phyloP scores from a whole-genome alignment of 2,888 invertebrate species.

The Rotaria socialis region DNA sequence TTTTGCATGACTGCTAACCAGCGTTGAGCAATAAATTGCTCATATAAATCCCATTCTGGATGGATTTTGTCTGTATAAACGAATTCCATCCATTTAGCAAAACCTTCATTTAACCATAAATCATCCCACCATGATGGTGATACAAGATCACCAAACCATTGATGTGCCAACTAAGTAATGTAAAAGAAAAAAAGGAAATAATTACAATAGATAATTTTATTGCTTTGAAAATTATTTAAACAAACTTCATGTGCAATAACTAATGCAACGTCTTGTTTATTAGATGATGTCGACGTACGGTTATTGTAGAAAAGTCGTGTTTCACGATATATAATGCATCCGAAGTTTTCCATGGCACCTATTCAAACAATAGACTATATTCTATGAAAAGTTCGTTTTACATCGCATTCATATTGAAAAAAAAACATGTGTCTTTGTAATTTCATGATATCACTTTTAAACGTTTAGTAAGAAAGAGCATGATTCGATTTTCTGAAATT shows the following conservation, averaged over 20 bases:
- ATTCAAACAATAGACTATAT: constrained; percentile 21
- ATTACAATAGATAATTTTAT: neutral
- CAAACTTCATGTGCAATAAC: constrained; percentile 72
- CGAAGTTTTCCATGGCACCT: constrained; percentile 98
- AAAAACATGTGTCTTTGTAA: too few species aligned
- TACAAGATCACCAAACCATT: constrained; percentile 96
- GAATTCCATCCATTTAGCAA: constrained; percentile 90
- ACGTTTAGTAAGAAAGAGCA: too few species aligned
- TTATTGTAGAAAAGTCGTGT: constrained; percentile 83
- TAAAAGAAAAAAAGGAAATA: neutral
- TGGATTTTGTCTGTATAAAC: constrained; percentile 84
- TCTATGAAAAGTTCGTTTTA: too few species aligned
- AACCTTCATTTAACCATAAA: constrained; percentile 84
- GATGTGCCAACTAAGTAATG: constrained; percentile 71
- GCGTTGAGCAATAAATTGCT: constrained; percentile 24
- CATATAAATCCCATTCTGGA: constrained; percentile 75
- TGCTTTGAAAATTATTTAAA: neutral
- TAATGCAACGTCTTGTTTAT: constrained; percentile 77
- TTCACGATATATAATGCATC: constrained; percentile 85
- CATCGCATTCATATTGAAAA: too few species aligned
- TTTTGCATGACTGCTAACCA: constrained; percentile 20
- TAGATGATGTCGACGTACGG: constrained; percentile 71
- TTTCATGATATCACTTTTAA: too few species aligned
- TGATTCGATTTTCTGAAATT: too few species aligned
- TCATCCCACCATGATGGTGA: constrained; percentile 99